phyloP scores from a whole-genome alignment of 2,888 invertebrate species.

The Ophion ventricosus region DNA sequence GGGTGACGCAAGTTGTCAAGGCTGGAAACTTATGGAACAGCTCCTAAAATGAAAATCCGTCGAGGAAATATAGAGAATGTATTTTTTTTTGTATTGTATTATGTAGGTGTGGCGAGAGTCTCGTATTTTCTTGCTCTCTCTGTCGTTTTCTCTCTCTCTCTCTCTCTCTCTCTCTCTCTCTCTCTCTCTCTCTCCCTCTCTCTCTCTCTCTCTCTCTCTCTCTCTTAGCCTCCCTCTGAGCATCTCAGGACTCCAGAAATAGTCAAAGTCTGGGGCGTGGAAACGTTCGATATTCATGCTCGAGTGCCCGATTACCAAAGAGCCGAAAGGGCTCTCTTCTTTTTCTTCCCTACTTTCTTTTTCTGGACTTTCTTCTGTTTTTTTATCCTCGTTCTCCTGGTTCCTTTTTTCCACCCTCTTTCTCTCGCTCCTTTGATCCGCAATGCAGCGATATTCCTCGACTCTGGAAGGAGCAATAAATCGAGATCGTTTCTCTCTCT shows the following conservation, averaged over 20 bases:
- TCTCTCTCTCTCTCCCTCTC: neutral
- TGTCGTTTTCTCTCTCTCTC: neutral
- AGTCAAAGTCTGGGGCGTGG: constrained; percentile 43
- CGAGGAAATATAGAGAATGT: neutral
- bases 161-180: neutral
- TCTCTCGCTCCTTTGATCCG: constrained; percentile 29
- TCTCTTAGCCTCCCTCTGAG: neutral
- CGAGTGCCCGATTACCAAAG: constrained; percentile 57
- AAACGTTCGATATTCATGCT: constrained; percentile 63
- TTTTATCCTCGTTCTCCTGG: constrained; percentile 9
- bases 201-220: neutral
- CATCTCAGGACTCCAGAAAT: constrained; percentile 20
- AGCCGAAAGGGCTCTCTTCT: constrained; percentile 41
- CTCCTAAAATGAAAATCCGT: neutral
- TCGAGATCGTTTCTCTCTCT: constrained; percentile 44
- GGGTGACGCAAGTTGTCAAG: neutral
- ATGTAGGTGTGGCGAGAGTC: neutral
- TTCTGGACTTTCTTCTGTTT: constrained; percentile 42
- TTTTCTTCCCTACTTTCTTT: constrained; percentile 35
- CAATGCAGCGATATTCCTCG: constrained; percentile 56
- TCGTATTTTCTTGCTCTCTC: neutral
- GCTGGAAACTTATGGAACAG: neutral
- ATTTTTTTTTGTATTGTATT: constrained; percentile 11
- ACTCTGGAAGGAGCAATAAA: constrained; percentile 52
- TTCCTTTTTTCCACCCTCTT: constrained; percentile 18